Base-by-base conservation (phyloP, 2,113 vertebrate genomes). In the Hydropotes inermis region DNA sequence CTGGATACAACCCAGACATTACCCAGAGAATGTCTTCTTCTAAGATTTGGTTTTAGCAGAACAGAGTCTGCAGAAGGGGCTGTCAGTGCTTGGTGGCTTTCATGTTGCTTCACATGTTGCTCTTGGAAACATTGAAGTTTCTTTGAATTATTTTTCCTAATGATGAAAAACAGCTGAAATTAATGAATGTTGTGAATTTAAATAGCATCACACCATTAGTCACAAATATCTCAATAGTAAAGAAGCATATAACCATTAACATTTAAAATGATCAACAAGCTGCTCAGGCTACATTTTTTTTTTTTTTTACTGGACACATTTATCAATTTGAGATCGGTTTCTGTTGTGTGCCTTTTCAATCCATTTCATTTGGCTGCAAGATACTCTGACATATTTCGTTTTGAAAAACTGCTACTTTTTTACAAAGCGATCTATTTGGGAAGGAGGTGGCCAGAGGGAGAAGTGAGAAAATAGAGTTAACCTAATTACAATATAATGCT, bases 251-350 rank as follows among this genome's bases (percentile, higher is more conserved):
- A 98, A 97, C 94, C 94, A 98, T 98, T 98, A 98, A 93, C 98
- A 98, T 97, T 97, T 96, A 97, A 98, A 98, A 98, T 98, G 97
- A 98, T 98, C 98, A 98, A 97, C 97, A 98, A 98, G 95, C 96
- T 97, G 92, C 98, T 98, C 97, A 98, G 95, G 95, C 83, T 85
- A 58, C 90, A 97, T 14, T 60, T 43, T 27, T 39, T 50, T 13
- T n/a, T 50, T 14, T 96, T 97, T 97, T 92, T 98, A 96, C 97
- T 98, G 97, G 96, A 98, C 95, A 98, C 97, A 99, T 98, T 98
- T 97, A 98, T 98, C 98, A 98, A 16, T 97, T 94, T 97, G 95
- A 98, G 94, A 95, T 85, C 97, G 76, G 86, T 87, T 98, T 92
- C 92, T 95, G 95, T 97, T 90, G 94, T 89, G 17, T 95, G 94